These are phyloP conservation scores for Edolisoma coerulescens DNA, from an alignment of 2,113 vertebrate species.

Conservation along the genomic window DNA sequence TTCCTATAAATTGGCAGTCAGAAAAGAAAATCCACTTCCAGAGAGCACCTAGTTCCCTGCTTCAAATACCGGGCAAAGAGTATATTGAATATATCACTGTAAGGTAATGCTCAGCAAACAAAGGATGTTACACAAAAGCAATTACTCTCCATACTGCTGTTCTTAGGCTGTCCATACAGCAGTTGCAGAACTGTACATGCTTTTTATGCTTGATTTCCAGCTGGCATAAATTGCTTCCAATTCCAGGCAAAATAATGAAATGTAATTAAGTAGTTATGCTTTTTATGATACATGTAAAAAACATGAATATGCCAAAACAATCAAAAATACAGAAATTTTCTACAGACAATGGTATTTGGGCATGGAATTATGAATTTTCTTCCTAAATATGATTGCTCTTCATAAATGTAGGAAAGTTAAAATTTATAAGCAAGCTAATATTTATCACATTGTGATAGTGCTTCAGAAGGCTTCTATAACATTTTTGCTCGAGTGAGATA, in stretches of 20 bases:
- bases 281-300: not conserved
- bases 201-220: not conserved
- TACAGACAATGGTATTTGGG: not conserved
- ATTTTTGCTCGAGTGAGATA: not conserved
- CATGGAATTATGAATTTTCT: not conserved
- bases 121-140: not conserved
- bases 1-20: slow-evolving; percentile 66
- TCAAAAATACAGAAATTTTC: not conserved
- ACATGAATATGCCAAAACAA: not conserved
- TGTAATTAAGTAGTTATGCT: not conserved
- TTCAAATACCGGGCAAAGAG: not conserved
- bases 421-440: not conserved
- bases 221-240: not conserved
- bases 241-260: not conserved
- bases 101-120: not conserved
- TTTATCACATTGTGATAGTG: not conserved
- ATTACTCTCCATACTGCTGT: not conserved
- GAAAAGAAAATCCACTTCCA: slow-evolving; percentile 48
- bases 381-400: not conserved
- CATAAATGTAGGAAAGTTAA: not conserved
- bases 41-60: not conserved
- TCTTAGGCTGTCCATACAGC: not conserved
- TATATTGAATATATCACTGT: not conserved
- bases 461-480: not conserved
- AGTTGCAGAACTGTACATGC: not conserved